Evolutionary conservation across 1,140 invertebrate species (phyloP), one percentile per base, ranked within the genome.

Genomic region (Zaprionus ghesquierei): DNA sequence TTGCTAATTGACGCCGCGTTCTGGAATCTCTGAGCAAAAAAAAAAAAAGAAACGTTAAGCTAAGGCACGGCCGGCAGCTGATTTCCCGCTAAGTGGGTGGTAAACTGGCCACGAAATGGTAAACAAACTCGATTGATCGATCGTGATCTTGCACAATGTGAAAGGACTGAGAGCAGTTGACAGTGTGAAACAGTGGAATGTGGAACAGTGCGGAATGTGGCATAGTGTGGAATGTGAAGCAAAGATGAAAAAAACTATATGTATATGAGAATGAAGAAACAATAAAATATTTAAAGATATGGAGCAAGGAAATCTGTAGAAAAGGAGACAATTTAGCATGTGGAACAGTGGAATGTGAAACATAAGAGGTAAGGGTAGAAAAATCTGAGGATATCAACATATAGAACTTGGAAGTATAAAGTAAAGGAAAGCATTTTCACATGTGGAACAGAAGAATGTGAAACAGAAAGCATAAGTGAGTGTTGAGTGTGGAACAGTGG

Each of bases 21-120:
- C 63, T 49, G 41, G 53, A 44, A 46, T 58, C 38, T 15, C n/a
- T n/a, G n/a, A n/a, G 20, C 3, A 15, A 27, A 46, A 41, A 46
- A 18, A 2, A 9, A 15, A 25, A 27, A 46, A 41, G 46, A 18
- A 2, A 9, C n/a, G 6, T 29, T 20, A n/a, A 49, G 59, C 23
- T 2, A 41, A 31, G 10, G 31, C 18, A 22, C 3, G 10, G 25
- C 10, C 31, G 25, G 64, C 31, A 35, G 44, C 55, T 60, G 55
- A 68, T 60, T 60, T 38, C 38, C 41, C 54, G 63, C 63, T 60
- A 60, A 68, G 31, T 68, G 64, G 22, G 22, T 50, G 12, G 44
- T 50, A 60, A 68, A 68, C 23, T 46, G 41, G 41, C 41, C 20
- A 46, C 27, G 54, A 66, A 66, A 58, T 66, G 38, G 54, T 58